Conservation (phyloP, 37 sponge, comb jelly and placozoan genomes). For the Oopsacas minuta region DNA sequence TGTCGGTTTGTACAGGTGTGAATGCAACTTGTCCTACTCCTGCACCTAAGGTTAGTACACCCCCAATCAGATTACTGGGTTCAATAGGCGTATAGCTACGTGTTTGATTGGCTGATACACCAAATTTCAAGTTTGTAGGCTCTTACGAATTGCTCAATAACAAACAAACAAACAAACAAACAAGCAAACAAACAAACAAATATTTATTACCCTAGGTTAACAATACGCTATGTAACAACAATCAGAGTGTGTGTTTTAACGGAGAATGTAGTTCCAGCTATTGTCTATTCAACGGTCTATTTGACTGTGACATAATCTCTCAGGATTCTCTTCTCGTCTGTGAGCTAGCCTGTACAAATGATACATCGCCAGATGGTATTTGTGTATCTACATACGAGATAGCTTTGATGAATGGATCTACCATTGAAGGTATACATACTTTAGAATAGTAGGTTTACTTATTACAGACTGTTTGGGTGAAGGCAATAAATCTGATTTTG, state of each 20-base stretch:
- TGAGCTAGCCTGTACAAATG: background rate
- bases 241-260: background rate
- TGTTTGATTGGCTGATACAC: too few relatives aligned
- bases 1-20: background rate
- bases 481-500: too few relatives aligned
- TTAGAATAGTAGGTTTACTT: too few relatives aligned
- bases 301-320: background rate
- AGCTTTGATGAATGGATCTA: background rate
- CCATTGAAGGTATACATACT: background rate
- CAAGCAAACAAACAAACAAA: too few relatives aligned
- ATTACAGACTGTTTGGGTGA: too few relatives aligned
- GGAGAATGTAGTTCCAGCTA: conserved; percentile 12
- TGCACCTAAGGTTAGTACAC: background rate
- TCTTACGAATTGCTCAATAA: too few relatives aligned
- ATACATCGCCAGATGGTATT: background rate
- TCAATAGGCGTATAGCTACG: too few relatives aligned
- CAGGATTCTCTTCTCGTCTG: background rate
- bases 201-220: background rate
- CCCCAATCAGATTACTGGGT: background rate
- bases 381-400: background rate
- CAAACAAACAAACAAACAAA: too few relatives aligned
- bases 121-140: too few relatives aligned
- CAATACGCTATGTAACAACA: background rate
- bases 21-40: conserved; percentile 8
- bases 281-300: background rate